Percentiles rank a stretch among this genome's conserved stretches.
Conservation (phyloP, 2,888 invertebrate species). For the Hydrotaea diabolus region DNA sequence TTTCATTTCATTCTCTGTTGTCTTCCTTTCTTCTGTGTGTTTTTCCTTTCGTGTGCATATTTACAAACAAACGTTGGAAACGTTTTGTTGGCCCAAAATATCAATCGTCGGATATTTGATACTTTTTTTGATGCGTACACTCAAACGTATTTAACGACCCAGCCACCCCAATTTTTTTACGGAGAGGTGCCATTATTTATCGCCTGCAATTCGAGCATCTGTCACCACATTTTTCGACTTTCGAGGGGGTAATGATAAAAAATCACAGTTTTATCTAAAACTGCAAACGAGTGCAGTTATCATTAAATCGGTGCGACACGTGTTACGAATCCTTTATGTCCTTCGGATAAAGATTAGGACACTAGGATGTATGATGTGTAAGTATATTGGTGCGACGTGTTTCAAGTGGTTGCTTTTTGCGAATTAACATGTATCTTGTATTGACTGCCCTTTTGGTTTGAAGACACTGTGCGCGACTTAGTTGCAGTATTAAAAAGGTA, state of each 20-base stretch:
- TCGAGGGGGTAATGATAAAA: not conserved
- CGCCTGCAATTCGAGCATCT: slow-evolving; percentile 55
- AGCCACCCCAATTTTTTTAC: slow-evolving; percentile 5
- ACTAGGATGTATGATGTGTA: not conserved
- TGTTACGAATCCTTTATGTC: not conserved
- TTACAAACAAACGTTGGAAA: slow-evolving; percentile 4
- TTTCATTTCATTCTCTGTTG: slow-evolving; percentile 25
- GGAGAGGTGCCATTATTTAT: slow-evolving; percentile 56
- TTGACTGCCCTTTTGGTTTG: no score
- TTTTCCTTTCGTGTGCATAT: not conserved
- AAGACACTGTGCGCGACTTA: no score
- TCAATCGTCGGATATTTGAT: slow-evolving; percentile 17
- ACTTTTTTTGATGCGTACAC: not conserved
- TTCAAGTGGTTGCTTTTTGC: no score
- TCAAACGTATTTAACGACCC: not conserved
- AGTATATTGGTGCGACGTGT: no score
- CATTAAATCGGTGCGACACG: slow-evolving; percentile 4
- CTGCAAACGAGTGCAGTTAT: slow-evolving; percentile 11
- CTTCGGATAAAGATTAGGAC: not conserved
- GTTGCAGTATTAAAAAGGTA: no score
- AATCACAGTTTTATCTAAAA: slow-evolving; percentile 21
- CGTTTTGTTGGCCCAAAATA: slow-evolving; percentile 6
- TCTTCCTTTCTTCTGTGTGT: not conserved
- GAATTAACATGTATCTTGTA: no score
- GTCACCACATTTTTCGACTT: slow-evolving; percentile 44